Percentiles rank a stretch among this genome's conserved stretches.
Conservation (phyloP, 1,140 invertebrate genomes). For the Drosophila ercepeae region DNA sequence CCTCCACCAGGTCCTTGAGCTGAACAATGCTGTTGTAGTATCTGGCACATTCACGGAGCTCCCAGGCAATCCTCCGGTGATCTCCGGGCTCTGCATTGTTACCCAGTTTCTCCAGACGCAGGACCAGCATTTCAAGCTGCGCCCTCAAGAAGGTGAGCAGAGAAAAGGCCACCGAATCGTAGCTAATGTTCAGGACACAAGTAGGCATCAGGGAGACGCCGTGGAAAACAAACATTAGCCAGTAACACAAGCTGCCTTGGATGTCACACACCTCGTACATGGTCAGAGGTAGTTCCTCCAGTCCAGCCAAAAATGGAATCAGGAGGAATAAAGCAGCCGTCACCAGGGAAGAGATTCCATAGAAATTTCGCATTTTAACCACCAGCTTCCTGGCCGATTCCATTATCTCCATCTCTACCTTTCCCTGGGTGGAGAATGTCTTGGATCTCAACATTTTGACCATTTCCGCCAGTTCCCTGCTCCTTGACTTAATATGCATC, state of each 20-base stretch:
- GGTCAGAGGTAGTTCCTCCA: constrained; percentile 36
- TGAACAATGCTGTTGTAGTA: constrained; percentile 50
- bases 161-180: constrained; percentile 51
- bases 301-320: constrained; percentile 27
- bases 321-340: constrained; percentile 38
- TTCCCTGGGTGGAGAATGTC: constrained; percentile 12
- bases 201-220: constrained; percentile 45
- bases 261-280: constrained; percentile 63
- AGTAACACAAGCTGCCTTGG: constrained; percentile 29
- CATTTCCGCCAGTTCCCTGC: constrained; percentile 13
- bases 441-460: constrained; percentile 34
- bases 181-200: constrained; percentile 70
- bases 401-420: constrained; percentile 11
- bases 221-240: constrained; percentile 47
- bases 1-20: constrained; percentile 55
- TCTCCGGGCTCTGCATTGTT: background rate
- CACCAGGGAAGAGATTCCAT: constrained; percentile 27
- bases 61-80: constrained; percentile 15
- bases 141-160: constrained; percentile 52
- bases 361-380: constrained; percentile 45
- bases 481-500: constrained; percentile 35
- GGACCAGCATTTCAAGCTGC: constrained; percentile 55
- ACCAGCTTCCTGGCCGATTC: constrained; percentile 4
- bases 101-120: constrained; percentile 52
- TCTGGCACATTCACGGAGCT: constrained; percentile 50